A percentile compares a stretch with the other conserved stretches of the same genome.
Conservation (phyloP, 2,888 invertebrate genomes). For the Xestia ashworthii region DNA sequence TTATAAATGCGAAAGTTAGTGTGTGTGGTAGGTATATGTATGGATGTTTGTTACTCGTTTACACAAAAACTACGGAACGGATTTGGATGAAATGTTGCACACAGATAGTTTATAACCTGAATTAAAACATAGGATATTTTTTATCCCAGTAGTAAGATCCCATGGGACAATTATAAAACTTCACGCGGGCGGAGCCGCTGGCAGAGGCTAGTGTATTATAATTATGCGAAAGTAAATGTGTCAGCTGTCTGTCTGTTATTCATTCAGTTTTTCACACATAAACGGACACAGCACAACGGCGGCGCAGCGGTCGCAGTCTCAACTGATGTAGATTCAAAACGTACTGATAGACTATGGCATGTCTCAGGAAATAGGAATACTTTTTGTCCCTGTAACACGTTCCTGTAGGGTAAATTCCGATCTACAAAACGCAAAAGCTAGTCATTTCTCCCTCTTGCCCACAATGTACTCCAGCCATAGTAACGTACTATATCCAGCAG, state of each 20-base stretch:
- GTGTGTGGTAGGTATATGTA: not conserved
- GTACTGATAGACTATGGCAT: not conserved
- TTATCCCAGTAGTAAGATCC: too few species aligned
- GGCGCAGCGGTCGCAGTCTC: too few species aligned
- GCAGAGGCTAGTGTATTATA: not conserved
- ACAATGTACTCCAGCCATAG: not conserved
- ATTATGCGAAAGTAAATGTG: not conserved
- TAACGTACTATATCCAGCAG: not conserved
- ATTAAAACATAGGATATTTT: too few species aligned
- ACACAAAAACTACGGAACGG: too few species aligned
- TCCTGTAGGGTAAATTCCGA: not conserved
- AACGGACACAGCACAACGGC: not conserved
- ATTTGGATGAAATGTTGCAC: too few species aligned
- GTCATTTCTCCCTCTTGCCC: not conserved
- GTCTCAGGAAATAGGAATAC: not conserved
- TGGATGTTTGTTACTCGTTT: too few species aligned
- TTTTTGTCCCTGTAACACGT: not conserved
- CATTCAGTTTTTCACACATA: not conserved
- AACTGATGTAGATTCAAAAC: not conserved
- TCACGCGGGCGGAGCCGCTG: too few species aligned
- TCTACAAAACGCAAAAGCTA: not conserved
- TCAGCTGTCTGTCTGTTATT: not conserved
- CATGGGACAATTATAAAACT: too few species aligned
- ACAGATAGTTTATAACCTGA: too few species aligned
- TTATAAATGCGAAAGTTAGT: not conserved